Evolutionary conservation across 2,113 vertebrate genomes (phyloP).

Genomic region (Carassius auratus): DNA sequence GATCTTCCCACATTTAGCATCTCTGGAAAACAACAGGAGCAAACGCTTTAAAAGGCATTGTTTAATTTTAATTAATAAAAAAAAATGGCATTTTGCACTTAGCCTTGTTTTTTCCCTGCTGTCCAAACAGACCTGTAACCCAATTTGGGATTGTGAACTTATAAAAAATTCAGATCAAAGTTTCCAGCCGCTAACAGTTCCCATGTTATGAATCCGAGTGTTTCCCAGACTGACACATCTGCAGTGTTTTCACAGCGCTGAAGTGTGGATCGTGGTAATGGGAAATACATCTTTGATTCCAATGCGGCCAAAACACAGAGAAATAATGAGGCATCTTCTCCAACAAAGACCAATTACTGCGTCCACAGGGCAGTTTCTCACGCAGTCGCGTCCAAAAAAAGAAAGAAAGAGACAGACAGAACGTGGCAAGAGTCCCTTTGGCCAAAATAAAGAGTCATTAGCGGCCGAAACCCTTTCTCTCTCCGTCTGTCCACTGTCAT

Average conservation of each 20-base stretch:
- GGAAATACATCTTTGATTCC: slow-evolving; percentile 30
- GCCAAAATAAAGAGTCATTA: slow-evolving; percentile 30
- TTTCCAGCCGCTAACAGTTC: neutral
- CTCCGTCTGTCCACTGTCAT: slow-evolving; percentile 58
- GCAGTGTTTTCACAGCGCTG: neutral
- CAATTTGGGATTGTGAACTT: neutral
- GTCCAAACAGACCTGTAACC: neutral
- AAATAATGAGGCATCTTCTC: slow-evolving; percentile 47
- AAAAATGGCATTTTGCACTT: neutral
- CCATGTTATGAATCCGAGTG: neutral
- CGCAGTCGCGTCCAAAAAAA: neutral
- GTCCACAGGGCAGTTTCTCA: slow-evolving; percentile 27
- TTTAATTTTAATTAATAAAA: no score
- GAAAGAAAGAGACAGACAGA: neutral
- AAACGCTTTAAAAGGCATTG: no score
- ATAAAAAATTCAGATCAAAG: neutral
- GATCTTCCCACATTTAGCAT: no score
- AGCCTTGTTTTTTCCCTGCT: neutral
- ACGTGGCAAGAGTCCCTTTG: neutral
- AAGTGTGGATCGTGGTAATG: neutral
- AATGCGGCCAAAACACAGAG: slow-evolving; percentile 30
- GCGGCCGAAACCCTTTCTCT: neutral
- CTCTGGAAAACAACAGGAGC: no score
- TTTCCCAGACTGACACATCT: slow-evolving; percentile 12
- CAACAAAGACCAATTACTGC: slow-evolving; percentile 39